A percentile compares a stretch with the other conserved stretches of the same genome.
phyloP scores from a whole-genome alignment of 2,888 invertebrate genomes.

The Harmothoe impar region DNA sequence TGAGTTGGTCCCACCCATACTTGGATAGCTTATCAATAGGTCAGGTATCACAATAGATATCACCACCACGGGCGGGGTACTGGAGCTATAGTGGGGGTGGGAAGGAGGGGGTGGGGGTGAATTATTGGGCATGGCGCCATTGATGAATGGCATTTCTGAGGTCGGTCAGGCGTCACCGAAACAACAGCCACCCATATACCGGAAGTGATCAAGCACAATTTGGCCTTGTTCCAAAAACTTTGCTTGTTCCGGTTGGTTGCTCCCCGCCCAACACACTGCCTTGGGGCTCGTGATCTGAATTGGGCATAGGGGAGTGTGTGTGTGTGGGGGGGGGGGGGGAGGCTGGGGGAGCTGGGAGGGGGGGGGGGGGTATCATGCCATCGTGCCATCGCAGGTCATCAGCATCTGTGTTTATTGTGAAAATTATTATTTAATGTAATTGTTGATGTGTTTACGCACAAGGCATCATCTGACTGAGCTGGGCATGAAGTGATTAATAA shows the following conservation, averaged over 20 bases:
- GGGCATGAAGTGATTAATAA: no score
- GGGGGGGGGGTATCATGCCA: no score
- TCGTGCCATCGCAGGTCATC: no score
- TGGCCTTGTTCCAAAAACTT: constrained; percentile 48
- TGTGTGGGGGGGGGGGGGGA: no score
- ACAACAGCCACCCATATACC: constrained; percentile 35
- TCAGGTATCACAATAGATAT: neutral
- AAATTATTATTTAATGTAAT: no score
- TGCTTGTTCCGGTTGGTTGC: constrained; percentile 28
- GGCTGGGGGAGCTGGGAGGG: no score
- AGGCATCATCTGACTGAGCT: no score
- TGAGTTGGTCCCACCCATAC: no score
- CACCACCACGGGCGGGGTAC: neutral
- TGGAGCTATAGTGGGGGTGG: neutral
- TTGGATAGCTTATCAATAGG: neutral
- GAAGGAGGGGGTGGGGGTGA: neutral
- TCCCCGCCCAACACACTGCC: neutral
- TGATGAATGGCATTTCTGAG: constrained; percentile 34
- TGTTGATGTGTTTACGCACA: no score
- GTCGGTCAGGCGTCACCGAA: neutral
- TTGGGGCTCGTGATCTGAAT: no score
- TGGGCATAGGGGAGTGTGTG: no score
- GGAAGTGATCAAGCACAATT: constrained; percentile 55
- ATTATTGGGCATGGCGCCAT: neutral
- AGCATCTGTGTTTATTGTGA: no score